These are phyloP conservation scores for Protomyctophum bolini DNA, from an alignment of 2,113 vertebrate genomes.

Conservation along the genomic window DNA sequence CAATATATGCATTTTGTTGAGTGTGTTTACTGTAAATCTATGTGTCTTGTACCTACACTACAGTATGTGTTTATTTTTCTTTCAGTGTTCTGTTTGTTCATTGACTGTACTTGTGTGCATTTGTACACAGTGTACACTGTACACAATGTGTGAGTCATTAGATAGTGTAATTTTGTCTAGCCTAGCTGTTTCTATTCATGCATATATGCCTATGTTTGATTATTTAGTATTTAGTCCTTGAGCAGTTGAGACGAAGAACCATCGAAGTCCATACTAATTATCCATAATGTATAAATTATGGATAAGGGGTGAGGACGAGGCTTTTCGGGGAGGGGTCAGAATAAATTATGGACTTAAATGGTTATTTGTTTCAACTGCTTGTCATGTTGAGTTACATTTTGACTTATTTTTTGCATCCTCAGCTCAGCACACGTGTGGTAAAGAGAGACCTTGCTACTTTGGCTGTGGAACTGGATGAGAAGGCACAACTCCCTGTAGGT, in stretches of 20 bases:
- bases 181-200: too few relatives aligned
- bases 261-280: too few relatives aligned
- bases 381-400: background rate
- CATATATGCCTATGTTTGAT: too few relatives aligned
- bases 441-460: slow-evolving; percentile 20
- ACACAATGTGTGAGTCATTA: too few relatives aligned
- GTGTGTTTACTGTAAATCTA: background rate
- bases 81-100: background rate
- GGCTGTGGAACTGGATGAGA: slow-evolving; percentile 21
- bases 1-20: background rate
- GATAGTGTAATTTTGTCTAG: background rate
- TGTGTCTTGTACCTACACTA: too few relatives aligned
- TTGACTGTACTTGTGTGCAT: background rate
- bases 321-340: too few relatives aligned
- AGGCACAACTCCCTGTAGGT: slow-evolving; percentile 25
- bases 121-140: background rate
- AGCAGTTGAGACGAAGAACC: too few relatives aligned
- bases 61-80: too few relatives aligned
- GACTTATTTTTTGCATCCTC: background rate
- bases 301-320: too few relatives aligned
- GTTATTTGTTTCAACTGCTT: background rate
- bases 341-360: too few relatives aligned
- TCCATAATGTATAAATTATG: too few relatives aligned
- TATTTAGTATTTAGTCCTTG: background rate
- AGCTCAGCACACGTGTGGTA: slow-evolving; percentile 24